A percentile compares a stretch with the other conserved stretches of the same genome.
Evolutionary conservation across 2,797 vertebrate genomes (phyloP).

Genomic region (Gephyroberyx darwinii): DNA sequence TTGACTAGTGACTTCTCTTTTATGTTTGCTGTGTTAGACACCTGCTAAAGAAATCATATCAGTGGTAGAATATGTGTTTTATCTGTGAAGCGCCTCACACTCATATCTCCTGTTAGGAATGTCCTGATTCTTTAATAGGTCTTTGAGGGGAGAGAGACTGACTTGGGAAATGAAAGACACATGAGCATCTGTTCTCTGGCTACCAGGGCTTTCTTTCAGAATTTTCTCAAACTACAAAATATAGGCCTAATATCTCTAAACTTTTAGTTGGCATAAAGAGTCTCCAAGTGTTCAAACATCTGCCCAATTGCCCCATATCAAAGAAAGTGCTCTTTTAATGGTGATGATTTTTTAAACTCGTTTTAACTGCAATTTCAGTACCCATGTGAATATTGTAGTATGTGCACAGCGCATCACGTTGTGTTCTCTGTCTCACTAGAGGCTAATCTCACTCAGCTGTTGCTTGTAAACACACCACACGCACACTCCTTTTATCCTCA

Average conservation of each 20-base stretch:
- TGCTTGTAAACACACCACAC: too few species aligned
- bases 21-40: slow-evolving; percentile 3
- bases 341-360: not conserved
- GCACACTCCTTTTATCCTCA: too few species aligned
- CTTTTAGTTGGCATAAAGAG: not conserved
- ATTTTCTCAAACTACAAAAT: not conserved
- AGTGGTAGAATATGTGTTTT: slow-evolving; percentile 28
- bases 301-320: not conserved
- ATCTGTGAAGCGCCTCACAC: slow-evolving; percentile 38
- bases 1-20: slow-evolving; percentile 14
- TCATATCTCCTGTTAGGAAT: slow-evolving; percentile 55
- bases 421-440: too few species aligned
- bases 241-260: not conserved
- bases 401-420: too few species aligned
- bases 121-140: slow-evolving; percentile 51
- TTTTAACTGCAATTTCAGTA: too few species aligned
- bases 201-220: slow-evolving; percentile 12
- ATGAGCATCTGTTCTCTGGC: slow-evolving; percentile 46
- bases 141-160: slow-evolving; percentile 40
- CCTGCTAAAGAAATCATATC: slow-evolving; percentile 4
- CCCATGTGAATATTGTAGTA: too few species aligned
- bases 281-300: not conserved
- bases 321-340: not conserved
- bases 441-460: too few species aligned
- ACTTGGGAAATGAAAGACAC: slow-evolving; percentile 58